Evolutionary conservation across 2,888 invertebrate species (phyloP).

Genomic region (Cosmia trapezina): DNA sequence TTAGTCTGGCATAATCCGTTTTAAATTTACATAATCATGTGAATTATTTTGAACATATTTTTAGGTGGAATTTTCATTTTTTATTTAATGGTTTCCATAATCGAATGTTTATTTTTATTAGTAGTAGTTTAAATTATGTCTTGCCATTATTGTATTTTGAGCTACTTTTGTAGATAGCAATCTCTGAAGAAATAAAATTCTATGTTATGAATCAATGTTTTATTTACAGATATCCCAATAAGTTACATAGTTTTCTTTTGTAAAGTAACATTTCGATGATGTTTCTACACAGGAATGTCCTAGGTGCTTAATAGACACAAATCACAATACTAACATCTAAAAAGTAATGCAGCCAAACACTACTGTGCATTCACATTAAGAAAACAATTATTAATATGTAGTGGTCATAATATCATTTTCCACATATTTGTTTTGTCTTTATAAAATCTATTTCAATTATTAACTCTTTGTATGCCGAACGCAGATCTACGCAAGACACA

Average conservation of each 20-base stretch:
- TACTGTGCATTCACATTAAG: not conserved
- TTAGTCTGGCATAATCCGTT: not conserved
- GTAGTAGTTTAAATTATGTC: not conserved
- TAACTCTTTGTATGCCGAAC: not conserved
- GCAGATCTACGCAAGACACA: no score
- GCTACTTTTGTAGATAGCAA: slow-evolving; percentile 16
- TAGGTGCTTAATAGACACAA: not conserved
- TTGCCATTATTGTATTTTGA: slow-evolving; percentile 33
- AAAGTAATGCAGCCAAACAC: no score
- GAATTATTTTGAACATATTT: not conserved
- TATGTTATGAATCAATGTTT: slow-evolving; percentile 22
- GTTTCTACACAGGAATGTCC: not conserved
- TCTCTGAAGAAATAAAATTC: slow-evolving; percentile 30
- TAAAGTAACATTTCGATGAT: not conserved
- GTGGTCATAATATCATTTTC: not conserved
- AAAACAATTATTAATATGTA: not conserved
- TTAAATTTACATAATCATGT: not conserved
- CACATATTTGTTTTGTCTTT: not conserved
- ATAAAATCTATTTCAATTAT: not conserved
- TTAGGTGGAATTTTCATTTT: not conserved
- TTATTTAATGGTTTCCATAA: slow-evolving; percentile 2
- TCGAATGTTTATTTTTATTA: not conserved
- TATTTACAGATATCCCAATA: slow-evolving; percentile 24
- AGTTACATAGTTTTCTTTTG: slow-evolving; percentile 4
- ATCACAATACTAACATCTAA: not conserved